phyloP scores from a whole-genome alignment of 2,113 vertebrate genomes.

The Morone chrysops region DNA sequence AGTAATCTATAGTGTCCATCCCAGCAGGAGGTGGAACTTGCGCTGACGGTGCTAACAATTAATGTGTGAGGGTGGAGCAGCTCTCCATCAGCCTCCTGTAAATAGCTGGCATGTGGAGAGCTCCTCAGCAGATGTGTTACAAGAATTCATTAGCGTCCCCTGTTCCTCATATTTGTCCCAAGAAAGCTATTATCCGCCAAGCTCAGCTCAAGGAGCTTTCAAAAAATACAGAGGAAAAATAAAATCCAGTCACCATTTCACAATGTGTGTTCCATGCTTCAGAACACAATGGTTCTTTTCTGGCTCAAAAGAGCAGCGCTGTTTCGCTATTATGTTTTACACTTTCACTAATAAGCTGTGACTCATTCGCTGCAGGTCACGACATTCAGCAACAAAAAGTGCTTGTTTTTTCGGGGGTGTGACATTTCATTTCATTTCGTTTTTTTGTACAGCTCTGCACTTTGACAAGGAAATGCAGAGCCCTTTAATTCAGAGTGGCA shows the following conservation, averaged over 20 bases:
- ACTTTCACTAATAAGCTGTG: constrained; percentile 17
- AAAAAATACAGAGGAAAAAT: neutral
- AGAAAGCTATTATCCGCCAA: constrained; percentile 75
- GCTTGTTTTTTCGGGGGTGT: constrained; percentile 5
- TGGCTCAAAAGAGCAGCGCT: neutral
- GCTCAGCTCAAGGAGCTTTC: constrained; percentile 54
- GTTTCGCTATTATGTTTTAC: neutral
- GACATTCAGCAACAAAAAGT: constrained; percentile 21
- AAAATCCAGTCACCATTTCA: constrained; percentile 9
- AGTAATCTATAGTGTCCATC: constrained; percentile 66
- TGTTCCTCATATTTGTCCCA: constrained; percentile 72
- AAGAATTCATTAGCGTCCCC: constrained; percentile 75
- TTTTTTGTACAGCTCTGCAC: neutral
- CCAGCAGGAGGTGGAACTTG: constrained; percentile 59
- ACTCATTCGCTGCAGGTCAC: constrained; percentile 19
- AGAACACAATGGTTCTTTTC: constrained; percentile 3
- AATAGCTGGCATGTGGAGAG: constrained; percentile 75
- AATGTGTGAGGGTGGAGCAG: constrained; percentile 68
- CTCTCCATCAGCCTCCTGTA: constrained; percentile 78
- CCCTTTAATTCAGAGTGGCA: neutral
- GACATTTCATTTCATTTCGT: neutral
- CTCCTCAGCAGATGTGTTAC: constrained; percentile 78
- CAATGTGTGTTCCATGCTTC: constrained; percentile 5
- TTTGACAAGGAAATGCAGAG: neutral
- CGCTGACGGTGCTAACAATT: constrained; percentile 79